Evolutionary conservation across 2,888 invertebrate genomes (phyloP), one percentile per base, ranked within the genome.

Genomic region (Griposia aprilina): DNA sequence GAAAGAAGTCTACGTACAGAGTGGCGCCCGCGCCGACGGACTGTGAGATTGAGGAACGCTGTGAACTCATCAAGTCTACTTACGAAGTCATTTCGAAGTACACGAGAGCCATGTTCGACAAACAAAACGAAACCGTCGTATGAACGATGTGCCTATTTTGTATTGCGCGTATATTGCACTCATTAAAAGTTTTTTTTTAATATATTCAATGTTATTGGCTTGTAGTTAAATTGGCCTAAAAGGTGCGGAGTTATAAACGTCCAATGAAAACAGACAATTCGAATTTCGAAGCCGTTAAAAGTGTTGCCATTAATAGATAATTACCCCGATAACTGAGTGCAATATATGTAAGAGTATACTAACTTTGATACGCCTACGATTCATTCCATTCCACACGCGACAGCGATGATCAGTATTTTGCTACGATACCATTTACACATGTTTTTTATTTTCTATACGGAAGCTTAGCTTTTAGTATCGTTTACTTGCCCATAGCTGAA

Each of bases 81-180:
- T 96, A 96, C 88, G 97, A 96, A 30, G 96, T 93, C 36, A 96
- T 97, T 78, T 92, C 95, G 76, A 96, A 96, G 89, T 96, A 96
- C 85, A 96, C 96, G 68, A 91, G 96, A 84, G 96, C 96, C 48
- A 96, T 97, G 95, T 97, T 97, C 90, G 96, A 96, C 67, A 95
- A 94, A 84, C 94, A 93, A 87, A 94, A 93, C 91, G 96, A 96
- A 92, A 96, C 96, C 87, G 96, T 96, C 92, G 96, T 96, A 68
- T 97, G 90, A 95, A 91, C 91, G 89, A 90, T 92, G 94, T 93
- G 95, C 93, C 93, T 93, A 91, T 87, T 80, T 87, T 89, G 45
- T 88, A 85, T 81, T 78, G 79, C 88, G 85, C 89, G 76, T 85
- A 82, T 89, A 87, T 87, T 89, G 85, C 87, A 84, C 84, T 82